Base-by-base conservation (phyloP, 2,113 vertebrate genomes). In the Isichthys henryi region DNA sequence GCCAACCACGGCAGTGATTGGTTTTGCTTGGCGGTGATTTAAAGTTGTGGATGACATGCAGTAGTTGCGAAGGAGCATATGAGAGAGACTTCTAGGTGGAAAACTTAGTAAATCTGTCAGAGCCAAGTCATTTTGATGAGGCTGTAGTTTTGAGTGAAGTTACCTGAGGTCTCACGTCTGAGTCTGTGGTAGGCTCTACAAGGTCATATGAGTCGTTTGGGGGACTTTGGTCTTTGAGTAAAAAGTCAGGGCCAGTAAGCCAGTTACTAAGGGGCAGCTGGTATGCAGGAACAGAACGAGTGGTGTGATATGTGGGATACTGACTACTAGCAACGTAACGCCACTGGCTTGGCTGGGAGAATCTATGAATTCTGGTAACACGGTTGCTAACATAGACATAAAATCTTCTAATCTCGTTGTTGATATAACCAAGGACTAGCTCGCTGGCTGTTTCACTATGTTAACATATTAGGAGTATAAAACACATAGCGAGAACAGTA, bases 41-140 rank as follows among this genome's bases (percentile, higher is more conserved):
- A 93, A 74, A 3, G 8, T 21, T 21, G 88, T 21, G 19, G 53
- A 56, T 56, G 53, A 56, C 53, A 56, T 56, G 53, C 53, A 56
- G 53, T 56, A 56, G 53, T 56, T 5, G 53, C 1, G 5, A 43
- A 13, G 93, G 8, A 0, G 90, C 90, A 74, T 23, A 19, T 0
- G 48, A 89, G 3, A 92, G 10, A 4, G 86, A 86, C 53, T 80
- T 92, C 89, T 91, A 92, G 1, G 86, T 49, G 43, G 83, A 85
- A 45, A 85, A 85, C 19, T 49, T 84, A 27, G 8, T 3, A 23
- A 85, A 85, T 15, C 43, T 84, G 35, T 15, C 4, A 56, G 53
- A 56, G 53, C 53, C 17, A 56, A 56, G 53, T 56, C 5, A 19
- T 56, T 56, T 6, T 56, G 3, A 56, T n/a, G 50, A 87, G 0